Base-by-base conservation (phyloP, 2,888 invertebrate species). In the Urechis unicinctus region DNA sequence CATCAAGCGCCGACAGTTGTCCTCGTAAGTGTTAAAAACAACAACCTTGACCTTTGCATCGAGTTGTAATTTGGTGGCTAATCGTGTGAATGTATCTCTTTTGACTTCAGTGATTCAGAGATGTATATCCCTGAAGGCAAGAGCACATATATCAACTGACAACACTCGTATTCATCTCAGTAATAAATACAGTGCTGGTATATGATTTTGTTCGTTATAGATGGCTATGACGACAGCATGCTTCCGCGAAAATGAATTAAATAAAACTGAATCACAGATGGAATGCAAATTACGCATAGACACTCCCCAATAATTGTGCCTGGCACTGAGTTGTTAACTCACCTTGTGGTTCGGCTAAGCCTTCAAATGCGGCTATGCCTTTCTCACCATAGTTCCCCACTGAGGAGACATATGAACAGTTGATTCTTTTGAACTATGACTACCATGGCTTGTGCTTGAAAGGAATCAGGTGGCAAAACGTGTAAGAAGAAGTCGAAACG, bases 301-400 rank as follows among this genome's bases (percentile, higher is more conserved):
- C 2, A 29, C 3, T 13, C 4, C 25, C 9, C 43, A 25, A 13
- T 42, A 6, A 2, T 25, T 22, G 22, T 4, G 42, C 24, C 5
- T 1, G 36, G 1, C 2, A 21, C 24, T 21, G n/a, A 5, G 41
- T 41, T 1, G 29, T 22, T 9, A 3, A 52, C 55, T 52, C 63
- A 78, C 78, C 75, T 44, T 68, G 61, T 58, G 67, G 66, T 50
- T 67, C 68, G 3, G 77, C 74, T 5, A 67, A 62, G n/a, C 67
- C 72, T 52, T 69, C 71, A 58, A 79, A 79, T 3, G 71, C 72
- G 29, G 72, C 73, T 3, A 79, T 81, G 66, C 85, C 85, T 77
- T 84, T 84, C 72, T 86, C 86, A 2, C 88, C 88, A 68, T 88
- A 88, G 66, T 86, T 86, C 17, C 88, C 88, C 66, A 87, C 86